These are phyloP conservation scores for Phrixothrix hirtus DNA, from an alignment of 2,888 invertebrate species.

Conservation along the genomic window DNA sequence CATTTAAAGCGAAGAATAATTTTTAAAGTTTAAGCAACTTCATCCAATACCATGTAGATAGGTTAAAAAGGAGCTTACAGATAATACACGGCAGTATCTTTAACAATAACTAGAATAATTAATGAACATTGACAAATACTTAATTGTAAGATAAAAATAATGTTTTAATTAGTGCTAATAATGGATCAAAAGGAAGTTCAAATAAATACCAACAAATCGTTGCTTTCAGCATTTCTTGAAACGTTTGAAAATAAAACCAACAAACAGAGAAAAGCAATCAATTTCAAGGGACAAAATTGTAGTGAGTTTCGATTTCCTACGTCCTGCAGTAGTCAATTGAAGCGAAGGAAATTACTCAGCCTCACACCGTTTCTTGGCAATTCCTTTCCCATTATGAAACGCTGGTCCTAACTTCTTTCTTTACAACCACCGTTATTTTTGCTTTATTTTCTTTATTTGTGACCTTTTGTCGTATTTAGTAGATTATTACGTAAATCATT, in stretches of 20 bases:
- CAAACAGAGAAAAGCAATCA: constrained; percentile 30
- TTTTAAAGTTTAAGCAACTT: no score
- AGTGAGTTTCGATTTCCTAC: constrained; percentile 32
- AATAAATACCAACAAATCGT: constrained; percentile 21
- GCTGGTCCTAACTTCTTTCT: constrained; percentile 10
- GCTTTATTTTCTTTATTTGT: constrained; percentile 10
- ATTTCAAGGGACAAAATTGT: constrained; percentile 30
- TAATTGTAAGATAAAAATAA: no score
- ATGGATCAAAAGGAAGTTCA: constrained; percentile 12
- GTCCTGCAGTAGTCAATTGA: constrained; percentile 31
- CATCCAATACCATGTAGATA: no score
- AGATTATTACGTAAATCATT: constrained; percentile 10
- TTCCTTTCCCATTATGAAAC: constrained; percentile 27
- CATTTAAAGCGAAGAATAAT: no score
- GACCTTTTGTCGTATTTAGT: constrained; percentile 4
- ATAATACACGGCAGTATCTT: no score
- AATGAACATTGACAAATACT: no score
- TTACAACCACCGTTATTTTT: constrained; percentile 9
- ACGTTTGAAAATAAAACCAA: constrained; percentile 25
- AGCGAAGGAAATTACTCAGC: constrained; percentile 30
- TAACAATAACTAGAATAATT: no score
- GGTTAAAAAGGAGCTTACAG: no score
- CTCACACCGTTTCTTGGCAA: constrained; percentile 28
- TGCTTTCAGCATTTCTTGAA: constrained; percentile 15
- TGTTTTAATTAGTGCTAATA: constrained; percentile 10